Evolutionary conservation across 1,140 invertebrate species (phyloP), one percentile per base, ranked within the genome.

Genomic region (silkworm (Bombyx mori)): DNA sequence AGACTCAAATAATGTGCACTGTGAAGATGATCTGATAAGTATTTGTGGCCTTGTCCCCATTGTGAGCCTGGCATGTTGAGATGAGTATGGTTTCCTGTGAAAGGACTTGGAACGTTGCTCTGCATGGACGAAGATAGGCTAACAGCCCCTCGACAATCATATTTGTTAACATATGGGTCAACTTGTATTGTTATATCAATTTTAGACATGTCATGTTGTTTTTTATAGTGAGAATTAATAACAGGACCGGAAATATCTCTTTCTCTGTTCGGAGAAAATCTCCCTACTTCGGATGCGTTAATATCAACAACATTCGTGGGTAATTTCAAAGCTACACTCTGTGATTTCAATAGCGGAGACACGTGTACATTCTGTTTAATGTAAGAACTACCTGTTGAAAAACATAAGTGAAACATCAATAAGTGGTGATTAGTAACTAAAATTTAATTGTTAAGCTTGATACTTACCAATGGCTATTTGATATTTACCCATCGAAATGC

Each of bases 31-130:
- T 92, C 90, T 22, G 92, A 91, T 12, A 93, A 83, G 66, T 92
- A 94, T 75, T 94, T 94, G 43, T 90, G 83, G 58, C 90, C 89
- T 71, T 91, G 90, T 3, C 89, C 89, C 90, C 91, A 92, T 60
- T 92, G 91, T 2, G 92, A 92, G 1, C 93, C 93, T 0, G 93
- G 93, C 92, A 94, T 93, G 63, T 92, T 92, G 3, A 93, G 73
- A 70, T 93, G 90, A 10, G 90, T 91, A 35, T 90, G 89, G 57
- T 85, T 88, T 0, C 91, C 89, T 52, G 86, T 88, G 66, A 91
- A 93, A n/a, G 92, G 93, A 54, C 90, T 89, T 1, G 93, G 93
- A 0, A 94, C 93, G 79, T 92, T 93, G 42, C 89, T 93, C 71
- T 94, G 93, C 93, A 94, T 94, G 0, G 89, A 90, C 2, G 92